A percentile compares a stretch with the other conserved stretches of the same genome.
phyloP scores from a whole-genome alignment of 1,140 invertebrate species.

The Stegodyphus mimosarum region DNA sequence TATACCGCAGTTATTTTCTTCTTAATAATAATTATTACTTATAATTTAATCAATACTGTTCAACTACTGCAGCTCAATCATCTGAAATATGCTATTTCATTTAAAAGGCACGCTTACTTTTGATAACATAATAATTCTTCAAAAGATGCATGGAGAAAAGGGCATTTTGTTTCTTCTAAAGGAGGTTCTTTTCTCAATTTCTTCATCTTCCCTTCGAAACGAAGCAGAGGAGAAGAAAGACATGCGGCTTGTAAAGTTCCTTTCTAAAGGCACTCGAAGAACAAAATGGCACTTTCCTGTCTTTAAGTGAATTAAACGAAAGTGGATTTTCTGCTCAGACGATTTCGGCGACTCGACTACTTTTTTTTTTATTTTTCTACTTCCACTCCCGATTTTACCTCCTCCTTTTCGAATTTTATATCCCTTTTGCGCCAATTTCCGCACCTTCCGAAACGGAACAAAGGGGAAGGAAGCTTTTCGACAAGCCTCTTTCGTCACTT shows the following conservation, averaged over 20 bases:
- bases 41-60: neutral
- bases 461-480: neutral
- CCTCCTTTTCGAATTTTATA: neutral
- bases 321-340: constrained; percentile 33
- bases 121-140: neutral
- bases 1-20: no score
- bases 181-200: neutral
- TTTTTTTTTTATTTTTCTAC: neutral
- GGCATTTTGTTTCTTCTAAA: neutral
- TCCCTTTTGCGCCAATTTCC: constrained; percentile 30
- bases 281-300: constrained; percentile 32
- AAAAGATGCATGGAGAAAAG: neutral
- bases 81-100: no score
- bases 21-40: no score
- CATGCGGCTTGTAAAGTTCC: constrained; percentile 2
- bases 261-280: constrained; percentile 20
- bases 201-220: neutral
- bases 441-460: constrained; percentile 7
- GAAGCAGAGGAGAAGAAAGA: neutral
- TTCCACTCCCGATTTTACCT: neutral
- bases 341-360: neutral
- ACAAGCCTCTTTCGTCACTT: constrained; percentile 9
- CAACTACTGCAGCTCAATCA: neutral
- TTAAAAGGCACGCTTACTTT: neutral
- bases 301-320: constrained; percentile 46